Conservation (phyloP, 2,113 vertebrate genomes). For the Hymenochirus boettgeri region DNA sequence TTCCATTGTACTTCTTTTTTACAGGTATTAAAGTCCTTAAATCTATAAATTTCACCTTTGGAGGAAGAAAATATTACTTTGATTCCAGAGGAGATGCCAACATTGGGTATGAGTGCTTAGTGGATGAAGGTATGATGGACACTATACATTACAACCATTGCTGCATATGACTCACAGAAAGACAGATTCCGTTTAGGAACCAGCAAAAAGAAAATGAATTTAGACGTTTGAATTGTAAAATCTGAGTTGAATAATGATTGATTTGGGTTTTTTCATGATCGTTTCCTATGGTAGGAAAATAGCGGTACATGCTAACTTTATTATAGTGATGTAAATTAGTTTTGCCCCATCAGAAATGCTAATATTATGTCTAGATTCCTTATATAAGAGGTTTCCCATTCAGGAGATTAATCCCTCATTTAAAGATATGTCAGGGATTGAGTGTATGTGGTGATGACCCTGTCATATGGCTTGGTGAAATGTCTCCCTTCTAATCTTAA, state of each 20-base stretch:
- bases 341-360: too few species aligned
- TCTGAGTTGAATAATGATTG: constrained; percentile 51
- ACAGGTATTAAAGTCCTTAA: constrained; percentile 69
- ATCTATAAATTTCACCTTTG: constrained; percentile 54
- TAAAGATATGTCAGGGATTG: too few species aligned
- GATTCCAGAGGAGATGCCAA: constrained; percentile 71
- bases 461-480: too few species aligned
- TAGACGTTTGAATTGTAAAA: constrained; percentile 52
- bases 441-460: too few species aligned
- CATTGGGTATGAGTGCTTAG: constrained; percentile 68
- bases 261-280: background rate
- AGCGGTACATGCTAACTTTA: too few species aligned
- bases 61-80: constrained; percentile 61
- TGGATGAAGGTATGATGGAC: constrained; percentile 64
- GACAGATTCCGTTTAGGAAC: constrained; percentile 57
- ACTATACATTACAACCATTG: constrained; percentile 59
- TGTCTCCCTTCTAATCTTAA: too few species aligned
- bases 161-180: constrained; percentile 65
- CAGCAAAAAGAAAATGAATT: constrained; percentile 54
- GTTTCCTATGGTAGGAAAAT: too few species aligned
- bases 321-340: too few species aligned
- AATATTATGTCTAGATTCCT: too few species aligned
- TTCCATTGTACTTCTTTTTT: constrained; percentile 10
- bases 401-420: too few species aligned
- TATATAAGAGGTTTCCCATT: too few species aligned